Conservation (phyloP, 2,113 vertebrate species). For the Paratilapia polleni region DNA sequence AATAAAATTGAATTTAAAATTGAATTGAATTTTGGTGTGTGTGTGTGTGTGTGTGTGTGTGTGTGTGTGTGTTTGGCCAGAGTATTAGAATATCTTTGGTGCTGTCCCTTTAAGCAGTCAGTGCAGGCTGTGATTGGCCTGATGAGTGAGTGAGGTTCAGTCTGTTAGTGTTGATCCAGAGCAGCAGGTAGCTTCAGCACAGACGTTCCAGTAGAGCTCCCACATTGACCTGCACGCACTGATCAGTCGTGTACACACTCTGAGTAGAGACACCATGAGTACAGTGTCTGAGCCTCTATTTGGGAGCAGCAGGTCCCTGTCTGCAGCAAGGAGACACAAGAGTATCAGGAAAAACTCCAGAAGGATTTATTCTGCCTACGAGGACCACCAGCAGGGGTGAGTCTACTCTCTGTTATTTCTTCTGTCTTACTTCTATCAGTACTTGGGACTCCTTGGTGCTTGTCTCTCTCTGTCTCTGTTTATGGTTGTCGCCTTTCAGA, state of each 20-base stretch:
- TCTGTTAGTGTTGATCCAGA: conserved; percentile 34
- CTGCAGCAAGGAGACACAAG: conserved; percentile 82
- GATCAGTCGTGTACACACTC: neutral
- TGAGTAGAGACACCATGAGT: conserved; percentile 65
- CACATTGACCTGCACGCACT: neutral
- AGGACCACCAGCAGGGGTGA: conserved; percentile 88
- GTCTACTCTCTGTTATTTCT: conserved; percentile 14
- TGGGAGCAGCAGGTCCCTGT: conserved; percentile 72
- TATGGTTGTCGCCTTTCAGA: neutral
- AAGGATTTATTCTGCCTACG: conserved; percentile 84
- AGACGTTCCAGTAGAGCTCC: neutral
- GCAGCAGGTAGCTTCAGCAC: conserved; percentile 50
- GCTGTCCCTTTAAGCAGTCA: conserved; percentile 80
- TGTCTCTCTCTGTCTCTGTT: neutral
- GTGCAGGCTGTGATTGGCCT: conserved; percentile 62
- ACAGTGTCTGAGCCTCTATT: conserved; percentile 55
- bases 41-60: neutral
- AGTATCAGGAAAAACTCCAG: conserved; percentile 83
- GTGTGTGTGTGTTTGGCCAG: neutral
- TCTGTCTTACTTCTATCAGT: neutral
- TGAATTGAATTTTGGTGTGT: no score
- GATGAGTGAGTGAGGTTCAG: conserved; percentile 32
- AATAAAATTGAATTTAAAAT: no score
- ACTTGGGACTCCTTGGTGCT: neutral
- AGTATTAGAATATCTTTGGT: neutral